These are phyloP conservation scores for Oriolus oriolus DNA, from an alignment of 2,113 vertebrate genomes.

Conservation along the genomic window DNA sequence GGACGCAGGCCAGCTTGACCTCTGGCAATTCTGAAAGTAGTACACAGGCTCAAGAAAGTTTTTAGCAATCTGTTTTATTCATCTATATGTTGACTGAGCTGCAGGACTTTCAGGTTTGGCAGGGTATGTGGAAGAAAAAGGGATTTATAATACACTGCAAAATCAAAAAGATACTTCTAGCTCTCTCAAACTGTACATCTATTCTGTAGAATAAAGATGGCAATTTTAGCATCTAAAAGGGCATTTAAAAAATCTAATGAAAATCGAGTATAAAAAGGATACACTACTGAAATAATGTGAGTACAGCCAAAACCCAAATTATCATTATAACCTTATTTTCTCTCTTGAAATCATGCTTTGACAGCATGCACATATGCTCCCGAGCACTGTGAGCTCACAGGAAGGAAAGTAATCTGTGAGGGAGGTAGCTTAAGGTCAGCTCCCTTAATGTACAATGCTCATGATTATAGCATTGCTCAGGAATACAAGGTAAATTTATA, in stretches of 20 bases:
- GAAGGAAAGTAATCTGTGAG: conserved; percentile 39
- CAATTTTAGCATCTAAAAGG: not conserved
- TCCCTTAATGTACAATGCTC: not conserved
- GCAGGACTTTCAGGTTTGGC: conserved; percentile 27
- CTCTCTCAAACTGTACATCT: not conserved
- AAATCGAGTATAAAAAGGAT: not conserved
- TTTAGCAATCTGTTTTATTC: conserved; percentile 13
- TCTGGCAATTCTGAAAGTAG: not conserved
- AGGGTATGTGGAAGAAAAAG: not conserved
- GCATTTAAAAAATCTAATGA: not conserved
- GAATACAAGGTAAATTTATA: not conserved
- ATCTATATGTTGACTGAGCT: not conserved
- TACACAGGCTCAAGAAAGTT: not conserved
- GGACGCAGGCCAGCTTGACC: conserved; percentile 15
- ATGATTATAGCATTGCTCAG: not conserved
- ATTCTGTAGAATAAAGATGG: not conserved
- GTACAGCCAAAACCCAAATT: conserved; percentile 13
- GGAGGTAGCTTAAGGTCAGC: conserved; percentile 35
- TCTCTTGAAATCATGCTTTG: conserved; percentile 46
- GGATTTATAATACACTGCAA: not conserved
- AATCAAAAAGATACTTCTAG: not conserved
- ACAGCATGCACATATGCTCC: conserved; percentile 41
- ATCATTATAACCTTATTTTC: conserved; percentile 45
- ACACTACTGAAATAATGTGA: not conserved
- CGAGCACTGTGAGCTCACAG: conserved; percentile 2